Evolutionary conservation across 2,797 vertebrate species (phyloP).

Genomic region (Darevskia mixta): DNA sequence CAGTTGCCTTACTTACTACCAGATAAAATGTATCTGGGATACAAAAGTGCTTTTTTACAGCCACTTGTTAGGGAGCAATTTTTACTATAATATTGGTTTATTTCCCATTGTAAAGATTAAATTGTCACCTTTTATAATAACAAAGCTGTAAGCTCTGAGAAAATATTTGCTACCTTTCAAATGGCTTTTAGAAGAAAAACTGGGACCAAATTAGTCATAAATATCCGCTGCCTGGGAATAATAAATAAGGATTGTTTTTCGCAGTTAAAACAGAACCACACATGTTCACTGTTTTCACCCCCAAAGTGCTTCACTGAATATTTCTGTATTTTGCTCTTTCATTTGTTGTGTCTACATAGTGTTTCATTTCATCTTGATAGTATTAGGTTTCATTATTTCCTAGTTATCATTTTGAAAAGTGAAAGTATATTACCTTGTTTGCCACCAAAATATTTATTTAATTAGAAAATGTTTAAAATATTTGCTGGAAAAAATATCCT

Average conservation of each 20-base stretch:
- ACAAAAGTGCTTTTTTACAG: constrained; percentile 54
- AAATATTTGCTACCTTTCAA: constrained; percentile 32
- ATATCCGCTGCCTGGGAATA: not conserved
- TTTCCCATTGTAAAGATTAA: constrained; percentile 48
- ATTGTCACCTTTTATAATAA: constrained; percentile 28
- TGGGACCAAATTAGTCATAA: constrained; percentile 27
- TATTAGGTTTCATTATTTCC: not conserved
- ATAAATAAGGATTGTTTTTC: not conserved
- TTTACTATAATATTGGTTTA: constrained; percentile 50
- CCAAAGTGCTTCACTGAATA: not conserved
- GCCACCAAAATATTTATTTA: not conserved
- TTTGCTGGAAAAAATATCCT: no score
- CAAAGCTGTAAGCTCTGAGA: constrained; percentile 25
- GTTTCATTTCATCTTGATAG: constrained; percentile 26
- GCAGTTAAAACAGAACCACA: not conserved
- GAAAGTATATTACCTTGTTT: not conserved
- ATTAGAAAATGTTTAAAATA: no score
- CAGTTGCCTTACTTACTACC: constrained; percentile 56
- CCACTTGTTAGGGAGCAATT: constrained; percentile 60
- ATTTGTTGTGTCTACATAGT: not conserved
- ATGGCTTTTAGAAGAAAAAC: not conserved
- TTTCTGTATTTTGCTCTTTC: not conserved
- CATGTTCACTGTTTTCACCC: not conserved
- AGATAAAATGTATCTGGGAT: constrained; percentile 51
- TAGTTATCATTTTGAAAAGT: not conserved